These are phyloP conservation scores for Ceratoteleas bidentatus DNA, from an alignment of 1,140 invertebrate genomes.

Conservation along the genomic window DNA sequence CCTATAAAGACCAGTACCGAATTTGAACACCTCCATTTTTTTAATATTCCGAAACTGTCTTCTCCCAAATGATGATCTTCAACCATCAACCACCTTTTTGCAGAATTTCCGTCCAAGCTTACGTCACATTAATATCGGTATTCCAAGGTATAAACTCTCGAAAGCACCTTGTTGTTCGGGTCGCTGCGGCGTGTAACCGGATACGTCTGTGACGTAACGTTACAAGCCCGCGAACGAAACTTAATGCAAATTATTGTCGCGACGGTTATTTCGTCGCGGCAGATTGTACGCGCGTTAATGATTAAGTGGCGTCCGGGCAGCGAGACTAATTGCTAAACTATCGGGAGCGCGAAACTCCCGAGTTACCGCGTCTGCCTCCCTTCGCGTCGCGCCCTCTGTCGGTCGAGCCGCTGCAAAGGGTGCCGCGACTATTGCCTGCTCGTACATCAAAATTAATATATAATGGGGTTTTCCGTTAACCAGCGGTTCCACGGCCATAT, in stretches of 20 bases:
- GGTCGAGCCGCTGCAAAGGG: constrained; percentile 4
- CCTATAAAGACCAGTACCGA: too few relatives aligned
- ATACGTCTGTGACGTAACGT: too few relatives aligned
- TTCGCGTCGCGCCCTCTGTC: neutral
- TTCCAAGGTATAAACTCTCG: too few relatives aligned
- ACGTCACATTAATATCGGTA: too few relatives aligned
- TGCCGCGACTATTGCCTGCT: constrained; percentile 54
- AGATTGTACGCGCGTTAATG: constrained; percentile 45
- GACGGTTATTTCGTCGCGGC: constrained; percentile 54
- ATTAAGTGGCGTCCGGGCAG: constrained; percentile 46
- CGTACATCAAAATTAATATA: constrained; percentile 73
- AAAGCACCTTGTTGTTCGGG: too few relatives aligned
- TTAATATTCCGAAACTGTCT: too few relatives aligned
- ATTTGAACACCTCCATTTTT: too few relatives aligned
- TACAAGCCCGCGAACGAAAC: too few relatives aligned
- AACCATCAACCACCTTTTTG: too few relatives aligned
- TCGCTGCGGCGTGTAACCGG: too few relatives aligned
- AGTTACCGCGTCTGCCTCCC: neutral
- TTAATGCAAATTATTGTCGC: constrained; percentile 60
- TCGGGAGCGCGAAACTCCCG: constrained; percentile 43
- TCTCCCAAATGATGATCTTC: too few relatives aligned
- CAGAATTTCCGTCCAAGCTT: too few relatives aligned
- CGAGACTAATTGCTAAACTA: constrained; percentile 73
- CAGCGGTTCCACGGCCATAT: constrained; percentile 48
- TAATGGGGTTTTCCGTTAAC: constrained; percentile 64